Conservation (phyloP, 2,888 invertebrate genomes). For the Plusia festucae region DNA sequence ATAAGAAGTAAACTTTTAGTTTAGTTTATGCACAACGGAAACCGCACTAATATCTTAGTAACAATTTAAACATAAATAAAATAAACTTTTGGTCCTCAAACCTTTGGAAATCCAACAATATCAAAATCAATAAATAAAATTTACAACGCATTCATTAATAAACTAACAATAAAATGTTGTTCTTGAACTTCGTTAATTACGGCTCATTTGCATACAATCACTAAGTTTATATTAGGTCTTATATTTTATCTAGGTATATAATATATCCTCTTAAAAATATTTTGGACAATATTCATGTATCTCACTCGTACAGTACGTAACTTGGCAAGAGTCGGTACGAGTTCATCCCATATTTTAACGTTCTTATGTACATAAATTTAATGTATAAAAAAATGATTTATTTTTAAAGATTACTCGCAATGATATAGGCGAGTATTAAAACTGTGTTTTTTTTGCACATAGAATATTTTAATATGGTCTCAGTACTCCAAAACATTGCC, state of each 20-base stretch:
- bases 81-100: slow-evolving; percentile 57
- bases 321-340: no score
- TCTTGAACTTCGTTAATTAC: slow-evolving; percentile 14
- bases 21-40: not conserved
- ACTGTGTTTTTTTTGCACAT: no score
- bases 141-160: slow-evolving; percentile 23
- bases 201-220: slow-evolving; percentile 17
- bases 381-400: no score
- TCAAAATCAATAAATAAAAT: slow-evolving; percentile 23
- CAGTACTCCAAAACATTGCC: no score
- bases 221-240: slow-evolving; percentile 18
- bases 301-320: no score
- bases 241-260: slow-evolving; percentile 3
- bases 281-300: no score
- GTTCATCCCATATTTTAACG: no score
- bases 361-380: no score
- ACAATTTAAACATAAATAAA: slow-evolving; percentile 32
- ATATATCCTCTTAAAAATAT: no score
- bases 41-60: slow-evolving; percentile 35
- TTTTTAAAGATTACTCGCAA: no score
- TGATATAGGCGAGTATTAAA: no score
- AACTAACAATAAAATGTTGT: slow-evolving; percentile 34
- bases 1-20: not conserved
- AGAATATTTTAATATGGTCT: no score
- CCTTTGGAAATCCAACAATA: slow-evolving; percentile 53